These are phyloP conservation scores for Ectemnius continuus DNA, from an alignment of 2,888 invertebrate species.

Conservation along the genomic window DNA sequence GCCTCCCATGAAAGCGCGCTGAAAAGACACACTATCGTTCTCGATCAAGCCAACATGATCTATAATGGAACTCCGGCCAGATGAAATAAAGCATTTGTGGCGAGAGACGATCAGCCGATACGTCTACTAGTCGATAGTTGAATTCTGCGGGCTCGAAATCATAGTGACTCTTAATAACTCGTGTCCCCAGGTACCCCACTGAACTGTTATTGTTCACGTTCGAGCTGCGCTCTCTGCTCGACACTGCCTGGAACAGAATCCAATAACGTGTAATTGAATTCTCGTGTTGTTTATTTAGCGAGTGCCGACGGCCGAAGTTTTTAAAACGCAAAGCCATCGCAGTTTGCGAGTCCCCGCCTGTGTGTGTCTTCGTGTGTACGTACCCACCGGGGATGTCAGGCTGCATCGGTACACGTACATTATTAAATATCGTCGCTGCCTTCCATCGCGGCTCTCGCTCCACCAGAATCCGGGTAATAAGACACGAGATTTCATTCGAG, in stretches of 20 bases:
- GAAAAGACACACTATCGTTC: neutral
- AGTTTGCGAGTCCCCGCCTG: no score
- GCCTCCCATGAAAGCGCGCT: constrained; percentile 11
- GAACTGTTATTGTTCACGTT: no score
- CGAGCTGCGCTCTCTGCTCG: neutral
- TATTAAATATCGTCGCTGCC: constrained; percentile 10
- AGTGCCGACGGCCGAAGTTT: neutral
- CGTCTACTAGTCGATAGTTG: neutral
- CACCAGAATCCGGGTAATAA: neutral
- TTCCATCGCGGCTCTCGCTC: neutral
- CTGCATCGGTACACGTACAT: neutral
- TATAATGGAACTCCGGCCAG: no score
- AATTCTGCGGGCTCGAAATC: neutral
- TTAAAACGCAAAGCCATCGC: no score
- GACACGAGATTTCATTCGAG: constrained; percentile 10
- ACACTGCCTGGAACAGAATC: neutral
- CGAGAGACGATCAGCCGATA: neutral
- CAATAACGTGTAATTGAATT: constrained; percentile 7
- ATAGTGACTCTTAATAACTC: neutral
- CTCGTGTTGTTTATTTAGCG: constrained; percentile 6
- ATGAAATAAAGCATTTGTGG: neutral
- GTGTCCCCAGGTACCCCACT: no score
- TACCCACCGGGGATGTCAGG: no score
- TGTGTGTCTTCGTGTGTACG: no score
- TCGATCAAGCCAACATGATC: no score